Evolutionary conservation across 2,113 vertebrate genomes (phyloP), one percentile per base, ranked within the genome.

Genomic region (Hippopotamus amphibius): DNA sequence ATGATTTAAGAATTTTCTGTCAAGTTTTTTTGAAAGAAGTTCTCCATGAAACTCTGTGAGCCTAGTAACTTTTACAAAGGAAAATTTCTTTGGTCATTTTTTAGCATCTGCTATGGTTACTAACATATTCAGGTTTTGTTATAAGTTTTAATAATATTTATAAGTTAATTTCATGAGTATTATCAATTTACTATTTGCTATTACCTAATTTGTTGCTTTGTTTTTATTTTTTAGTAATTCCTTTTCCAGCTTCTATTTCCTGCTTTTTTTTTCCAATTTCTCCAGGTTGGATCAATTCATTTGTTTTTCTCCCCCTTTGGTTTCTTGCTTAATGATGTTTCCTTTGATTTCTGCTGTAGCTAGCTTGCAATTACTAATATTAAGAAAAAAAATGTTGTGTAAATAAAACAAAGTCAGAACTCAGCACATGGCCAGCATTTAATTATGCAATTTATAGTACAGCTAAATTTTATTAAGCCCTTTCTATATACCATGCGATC

Each of bases 311-410:
- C 26, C 15, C 24, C 21, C 19, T 88, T 69, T 41, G 9, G 37
- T 43, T 89, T 89, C 79, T 68, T 76, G 10, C 11, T 93, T 84
- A 82, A 61, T 22, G 48, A 83, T 37, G 13, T 63, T 82, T 66
- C 11, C 14, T 46, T 83, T 86, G 61, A n/a, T 66, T 84, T 95
- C 9, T 83, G 28, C 26, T 77, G 66, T 41, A 69, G 50, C 30
- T 68, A 95, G 30, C 66, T 88, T 33, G 10, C 87, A 79, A 79
- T 87, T 59, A 94, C 24, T 57, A 50, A 92, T 37, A 76, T n/a
- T 43, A 30, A 61, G 66, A 16, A 46, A 33, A 33, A 63, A 65
- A 26, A 21, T 41, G 9, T 50, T 76, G 30, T 26, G 26, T 19
- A 93, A 63, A 86, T 71, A 77, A 53, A 10, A 9, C n/a, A 57